Conservation (phyloP, 1,140 invertebrate genomes). For the Araneus ventricosus region DNA sequence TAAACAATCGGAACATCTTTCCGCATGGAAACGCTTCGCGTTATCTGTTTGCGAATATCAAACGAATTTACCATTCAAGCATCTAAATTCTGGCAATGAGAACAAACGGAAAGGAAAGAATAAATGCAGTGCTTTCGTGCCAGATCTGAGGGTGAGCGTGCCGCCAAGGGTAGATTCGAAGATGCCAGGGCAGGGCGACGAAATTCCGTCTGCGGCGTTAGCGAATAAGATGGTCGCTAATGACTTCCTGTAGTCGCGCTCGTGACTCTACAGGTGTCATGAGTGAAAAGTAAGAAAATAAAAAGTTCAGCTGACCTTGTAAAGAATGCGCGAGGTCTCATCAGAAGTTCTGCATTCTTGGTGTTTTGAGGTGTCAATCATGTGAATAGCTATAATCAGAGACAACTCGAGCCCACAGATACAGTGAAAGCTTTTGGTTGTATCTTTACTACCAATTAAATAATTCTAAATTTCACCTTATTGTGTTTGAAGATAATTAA, state of each 20-base stretch:
- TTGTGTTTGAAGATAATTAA: too few species aligned
- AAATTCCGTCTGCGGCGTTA: not conserved
- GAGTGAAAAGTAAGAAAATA: not conserved
- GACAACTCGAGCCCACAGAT: too few species aligned
- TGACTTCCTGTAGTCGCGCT: not conserved
- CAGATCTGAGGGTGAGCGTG: not conserved
- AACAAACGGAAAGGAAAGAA: not conserved
- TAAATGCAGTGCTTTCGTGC: not conserved
- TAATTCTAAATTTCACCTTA: too few species aligned
- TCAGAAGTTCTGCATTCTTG: not conserved
- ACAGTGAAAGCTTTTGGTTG: too few species aligned
- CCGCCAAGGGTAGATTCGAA: not conserved
- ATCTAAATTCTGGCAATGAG: not conserved
- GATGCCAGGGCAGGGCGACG: not conserved
- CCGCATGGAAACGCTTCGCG: not conserved
- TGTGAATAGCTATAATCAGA: not conserved
- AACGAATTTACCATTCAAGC: not conserved
- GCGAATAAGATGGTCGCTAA: not conserved
- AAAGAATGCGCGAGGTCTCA: not conserved
- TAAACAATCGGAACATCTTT: not conserved
- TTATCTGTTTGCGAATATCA: not conserved
- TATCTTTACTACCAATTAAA: too few species aligned
- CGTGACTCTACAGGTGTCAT: not conserved
- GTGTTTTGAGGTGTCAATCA: not conserved
- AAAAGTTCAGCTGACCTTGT: not conserved